Percentiles rank a stretch among this genome's conserved stretches.
Evolutionary conservation across 2,888 invertebrate genomes (phyloP).

Genomic region (Thecophora atra): DNA sequence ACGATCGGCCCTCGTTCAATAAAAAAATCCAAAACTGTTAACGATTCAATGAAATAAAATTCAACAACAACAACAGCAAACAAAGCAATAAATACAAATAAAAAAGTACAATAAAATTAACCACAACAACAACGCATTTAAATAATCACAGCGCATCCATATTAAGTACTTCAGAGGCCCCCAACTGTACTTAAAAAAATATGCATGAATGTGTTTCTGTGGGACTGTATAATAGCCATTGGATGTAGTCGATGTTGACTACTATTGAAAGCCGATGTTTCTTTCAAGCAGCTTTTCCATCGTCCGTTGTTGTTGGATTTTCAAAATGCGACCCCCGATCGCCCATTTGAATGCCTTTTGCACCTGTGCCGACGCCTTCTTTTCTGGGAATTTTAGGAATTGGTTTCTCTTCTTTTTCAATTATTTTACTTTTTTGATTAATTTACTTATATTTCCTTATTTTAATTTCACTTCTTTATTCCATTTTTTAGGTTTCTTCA

Average conservation of each 20-base stretch:
- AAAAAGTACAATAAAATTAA: constrained; percentile 28
- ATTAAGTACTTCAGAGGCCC: constrained; percentile 20
- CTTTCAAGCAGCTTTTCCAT: not conserved
- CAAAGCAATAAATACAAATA: constrained; percentile 11
- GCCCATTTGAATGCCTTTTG: constrained; percentile 9
- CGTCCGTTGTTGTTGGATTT: not conserved
- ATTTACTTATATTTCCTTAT: too few species aligned
- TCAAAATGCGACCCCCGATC: not conserved
- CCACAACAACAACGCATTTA: constrained; percentile 4
- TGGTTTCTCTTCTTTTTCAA: too few species aligned
- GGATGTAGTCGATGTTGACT: not conserved
- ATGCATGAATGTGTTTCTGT: not conserved
- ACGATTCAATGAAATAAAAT: constrained; percentile 13
- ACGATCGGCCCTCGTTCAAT: not conserved
- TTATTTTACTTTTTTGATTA: too few species aligned
- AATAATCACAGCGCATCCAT: constrained; percentile 24
- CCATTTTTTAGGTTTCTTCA: not conserved
- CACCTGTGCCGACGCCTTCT: constrained; percentile 31
- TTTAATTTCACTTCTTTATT: too few species aligned
- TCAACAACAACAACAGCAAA: constrained; percentile 20
- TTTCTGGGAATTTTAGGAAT: constrained; percentile 30
- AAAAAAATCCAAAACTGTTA: constrained; percentile 23
- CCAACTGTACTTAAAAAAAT: not conserved
- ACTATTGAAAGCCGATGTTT: not conserved
- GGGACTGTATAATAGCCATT: not conserved